A percentile compares a stretch with the other conserved stretches of the same genome.
These are phyloP conservation scores for Melanchra persicariae DNA, from an alignment of 2,888 invertebrate genomes.

Conservation along the genomic window DNA sequence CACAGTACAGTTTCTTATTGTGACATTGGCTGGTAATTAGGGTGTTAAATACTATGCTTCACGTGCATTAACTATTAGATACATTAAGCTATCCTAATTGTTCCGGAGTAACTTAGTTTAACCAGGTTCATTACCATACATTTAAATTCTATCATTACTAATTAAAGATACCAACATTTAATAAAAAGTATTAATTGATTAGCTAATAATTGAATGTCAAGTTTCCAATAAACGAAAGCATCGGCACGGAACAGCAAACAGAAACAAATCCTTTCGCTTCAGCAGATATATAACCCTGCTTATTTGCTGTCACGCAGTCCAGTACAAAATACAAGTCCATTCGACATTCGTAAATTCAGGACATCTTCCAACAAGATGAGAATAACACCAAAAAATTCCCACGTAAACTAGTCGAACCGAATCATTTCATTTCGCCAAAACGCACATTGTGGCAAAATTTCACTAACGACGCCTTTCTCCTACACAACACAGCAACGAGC, in stretches of 20 bases:
- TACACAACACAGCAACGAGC: constrained; percentile 48
- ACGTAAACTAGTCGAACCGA: constrained; percentile 34
- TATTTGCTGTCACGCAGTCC: background rate
- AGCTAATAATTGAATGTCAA: background rate
- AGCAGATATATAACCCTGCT: background rate
- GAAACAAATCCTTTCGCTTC: background rate
- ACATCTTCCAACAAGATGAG: background rate
- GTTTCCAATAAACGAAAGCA: background rate
- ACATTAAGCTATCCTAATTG: background rate
- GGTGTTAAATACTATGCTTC: background rate
- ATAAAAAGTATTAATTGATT: constrained; percentile 1
- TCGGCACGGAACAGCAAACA: background rate
- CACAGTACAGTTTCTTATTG: background rate
- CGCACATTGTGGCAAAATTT: constrained; percentile 60
- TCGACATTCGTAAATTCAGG: background rate
- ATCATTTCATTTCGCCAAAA: constrained; percentile 55
- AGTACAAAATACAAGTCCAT: background rate
- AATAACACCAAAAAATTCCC: constrained; percentile 24
- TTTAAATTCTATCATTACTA: background rate
- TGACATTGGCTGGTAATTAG: background rate
- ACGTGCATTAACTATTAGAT: background rate
- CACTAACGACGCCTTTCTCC: constrained; percentile 66
- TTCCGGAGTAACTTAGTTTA: background rate
- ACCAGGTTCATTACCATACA: no score
- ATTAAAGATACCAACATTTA: background rate